These are phyloP conservation scores for Linnaemya tessellans DNA, from an alignment of 2,888 invertebrate genomes.

Conservation along the genomic window DNA sequence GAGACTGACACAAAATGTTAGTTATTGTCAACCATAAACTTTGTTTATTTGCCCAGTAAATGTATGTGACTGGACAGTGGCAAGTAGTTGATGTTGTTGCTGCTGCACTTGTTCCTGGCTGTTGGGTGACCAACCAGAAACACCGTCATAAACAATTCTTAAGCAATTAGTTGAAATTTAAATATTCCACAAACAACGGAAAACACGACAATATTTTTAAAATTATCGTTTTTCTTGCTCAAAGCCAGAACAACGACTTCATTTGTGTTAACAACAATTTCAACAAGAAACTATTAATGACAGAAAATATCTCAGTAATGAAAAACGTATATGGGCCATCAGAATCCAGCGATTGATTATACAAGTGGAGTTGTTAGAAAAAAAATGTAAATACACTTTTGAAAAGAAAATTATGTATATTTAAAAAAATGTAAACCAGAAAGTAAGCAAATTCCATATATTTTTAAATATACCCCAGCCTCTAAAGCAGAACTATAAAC, in stretches of 20 bases:
- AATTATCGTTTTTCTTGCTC: neutral
- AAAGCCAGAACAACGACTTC: constrained; percentile 26
- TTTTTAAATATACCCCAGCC: too few relatives aligned
- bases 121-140: constrained; percentile 65
- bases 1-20: constrained; percentile 61
- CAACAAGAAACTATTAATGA: constrained; percentile 5
- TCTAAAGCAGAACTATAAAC: too few relatives aligned
- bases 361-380: too few relatives aligned
- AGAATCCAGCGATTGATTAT: neutral
- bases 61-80: constrained; percentile 11
- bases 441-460: too few relatives aligned
- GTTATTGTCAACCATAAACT: constrained; percentile 50
- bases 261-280: constrained; percentile 1
- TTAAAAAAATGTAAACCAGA: too few relatives aligned
- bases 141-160: constrained; percentile 69
- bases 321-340: neutral
- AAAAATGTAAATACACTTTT: too few relatives aligned
- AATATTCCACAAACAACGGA: constrained; percentile 67
- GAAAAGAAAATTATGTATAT: too few relatives aligned
- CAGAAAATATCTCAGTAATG: neutral
- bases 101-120: neutral
- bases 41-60: constrained; percentile 25
- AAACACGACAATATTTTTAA: constrained; percentile 59
- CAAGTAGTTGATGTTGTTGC: constrained; percentile 12
- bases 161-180: constrained; percentile 73